phyloP scores from a whole-genome alignment of 2,888 invertebrate species.

The Halictus ligatus region DNA sequence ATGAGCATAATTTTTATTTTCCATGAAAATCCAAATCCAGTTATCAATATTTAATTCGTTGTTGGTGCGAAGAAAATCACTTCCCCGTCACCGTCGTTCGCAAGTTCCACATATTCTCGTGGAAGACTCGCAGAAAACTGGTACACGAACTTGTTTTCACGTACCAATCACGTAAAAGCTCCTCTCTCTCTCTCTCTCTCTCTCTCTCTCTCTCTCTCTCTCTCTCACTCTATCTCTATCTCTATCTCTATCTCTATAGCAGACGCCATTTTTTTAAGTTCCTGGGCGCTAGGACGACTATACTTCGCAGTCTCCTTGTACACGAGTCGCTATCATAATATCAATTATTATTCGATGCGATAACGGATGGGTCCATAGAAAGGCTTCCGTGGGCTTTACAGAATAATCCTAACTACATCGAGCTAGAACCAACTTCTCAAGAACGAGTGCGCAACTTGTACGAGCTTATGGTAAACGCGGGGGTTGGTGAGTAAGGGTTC shows the following conservation, averaged over 20 bases:
- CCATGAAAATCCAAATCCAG: too few relatives aligned
- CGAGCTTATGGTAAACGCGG: neutral
- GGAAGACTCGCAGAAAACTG: neutral
- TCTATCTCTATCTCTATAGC: neutral
- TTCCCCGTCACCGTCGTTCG: neutral
- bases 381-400: neutral
- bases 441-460: neutral
- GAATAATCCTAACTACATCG: neutral
- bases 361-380: neutral
- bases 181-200: neutral
- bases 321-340: neutral
- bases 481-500: neutral
- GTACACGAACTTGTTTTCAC: neutral
- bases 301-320: neutral
- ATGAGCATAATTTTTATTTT: too few relatives aligned
- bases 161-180: constrained; percentile 7
- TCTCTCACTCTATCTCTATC: too few relatives aligned
- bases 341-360: neutral
- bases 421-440: neutral
- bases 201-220: neutral
- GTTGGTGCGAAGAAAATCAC: too few relatives aligned
- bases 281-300: neutral
- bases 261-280: neutral
- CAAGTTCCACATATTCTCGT: neutral
- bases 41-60: too few relatives aligned